Percentiles rank a stretch among this genome's conserved stretches.
Conservation (phyloP, 2,113 vertebrate species). For the Saccopteryx leptura region DNA sequence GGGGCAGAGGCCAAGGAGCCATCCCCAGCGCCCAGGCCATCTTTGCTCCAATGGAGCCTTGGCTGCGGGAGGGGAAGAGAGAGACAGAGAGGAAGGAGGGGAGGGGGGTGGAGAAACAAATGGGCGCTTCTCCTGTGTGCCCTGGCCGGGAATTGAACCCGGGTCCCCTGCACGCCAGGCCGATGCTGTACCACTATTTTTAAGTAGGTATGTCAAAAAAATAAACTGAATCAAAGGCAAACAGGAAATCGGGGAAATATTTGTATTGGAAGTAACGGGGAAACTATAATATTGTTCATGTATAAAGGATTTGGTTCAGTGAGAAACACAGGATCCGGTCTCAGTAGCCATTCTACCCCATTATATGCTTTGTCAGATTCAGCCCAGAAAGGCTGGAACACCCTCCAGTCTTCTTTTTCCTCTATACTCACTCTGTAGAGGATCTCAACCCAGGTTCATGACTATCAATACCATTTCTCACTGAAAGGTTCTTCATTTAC, state of each 20-base stretch:
- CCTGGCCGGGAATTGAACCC: too few species aligned
- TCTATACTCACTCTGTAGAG: not conserved
- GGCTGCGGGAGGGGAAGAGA: too few species aligned
- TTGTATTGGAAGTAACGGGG: not conserved
- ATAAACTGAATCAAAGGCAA: conserved; percentile 25
- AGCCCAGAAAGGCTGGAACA: not conserved
- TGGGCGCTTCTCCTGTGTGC: too few species aligned
- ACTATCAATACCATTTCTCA: not conserved
- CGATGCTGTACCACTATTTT: not conserved
- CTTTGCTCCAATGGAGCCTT: too few species aligned
- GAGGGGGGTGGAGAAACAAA: too few species aligned
- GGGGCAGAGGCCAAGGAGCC: too few species aligned
- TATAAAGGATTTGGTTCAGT: not conserved
- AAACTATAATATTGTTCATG: not conserved
- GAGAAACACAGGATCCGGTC: not conserved
- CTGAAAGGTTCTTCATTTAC: not conserved
- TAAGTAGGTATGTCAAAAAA: conserved; percentile 13
- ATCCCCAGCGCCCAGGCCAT: too few species aligned
- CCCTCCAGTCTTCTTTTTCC: not conserved
- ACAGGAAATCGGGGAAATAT: not conserved
- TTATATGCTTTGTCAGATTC: not conserved
- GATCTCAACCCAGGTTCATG: not conserved
- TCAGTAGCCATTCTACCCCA: not conserved
- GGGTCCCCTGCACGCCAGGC: too few species aligned
- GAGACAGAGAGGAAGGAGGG: too few species aligned